A percentile compares a stretch with the other conserved stretches of the same genome.
phyloP scores from a whole-genome alignment of 2,113 vertebrate genomes.

The Motacilla alba region DNA sequence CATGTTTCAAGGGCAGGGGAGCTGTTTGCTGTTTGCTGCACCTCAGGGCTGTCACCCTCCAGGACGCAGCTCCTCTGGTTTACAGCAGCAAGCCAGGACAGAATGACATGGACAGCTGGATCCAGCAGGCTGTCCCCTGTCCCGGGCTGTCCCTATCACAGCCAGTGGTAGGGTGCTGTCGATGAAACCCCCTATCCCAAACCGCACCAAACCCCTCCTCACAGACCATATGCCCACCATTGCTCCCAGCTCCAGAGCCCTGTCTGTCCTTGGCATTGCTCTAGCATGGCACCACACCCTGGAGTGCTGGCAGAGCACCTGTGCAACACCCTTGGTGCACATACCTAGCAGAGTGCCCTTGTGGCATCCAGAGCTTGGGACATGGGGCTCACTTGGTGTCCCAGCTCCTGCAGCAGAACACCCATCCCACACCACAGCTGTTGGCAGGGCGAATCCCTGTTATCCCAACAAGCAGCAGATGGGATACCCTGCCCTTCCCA shows the following conservation, averaged over 20 bases:
- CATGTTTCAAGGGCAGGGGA: neutral
- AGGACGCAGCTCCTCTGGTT: neutral
- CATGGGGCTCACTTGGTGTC: neutral
- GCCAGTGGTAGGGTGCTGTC: neutral
- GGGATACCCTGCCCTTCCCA: neutral
- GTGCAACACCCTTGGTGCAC: neutral
- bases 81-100: neutral
- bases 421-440: neutral
- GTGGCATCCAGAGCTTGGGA: neutral
- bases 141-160: rapidly evolving
- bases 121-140: neutral
- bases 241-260: neutral
- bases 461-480: neutral
- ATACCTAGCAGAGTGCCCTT: neutral
- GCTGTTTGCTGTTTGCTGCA: neutral
- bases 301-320: neutral
- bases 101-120: neutral
- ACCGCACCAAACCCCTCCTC: neutral
- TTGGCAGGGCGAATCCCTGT: neutral
- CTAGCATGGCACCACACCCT: neutral
- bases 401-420: neutral
- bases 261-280: neutral
- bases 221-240: neutral
- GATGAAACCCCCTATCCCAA: neutral
- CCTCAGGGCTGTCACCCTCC: neutral